Conservation (phyloP, 1,140 invertebrate genomes). For the Mamestra configurata region DNA sequence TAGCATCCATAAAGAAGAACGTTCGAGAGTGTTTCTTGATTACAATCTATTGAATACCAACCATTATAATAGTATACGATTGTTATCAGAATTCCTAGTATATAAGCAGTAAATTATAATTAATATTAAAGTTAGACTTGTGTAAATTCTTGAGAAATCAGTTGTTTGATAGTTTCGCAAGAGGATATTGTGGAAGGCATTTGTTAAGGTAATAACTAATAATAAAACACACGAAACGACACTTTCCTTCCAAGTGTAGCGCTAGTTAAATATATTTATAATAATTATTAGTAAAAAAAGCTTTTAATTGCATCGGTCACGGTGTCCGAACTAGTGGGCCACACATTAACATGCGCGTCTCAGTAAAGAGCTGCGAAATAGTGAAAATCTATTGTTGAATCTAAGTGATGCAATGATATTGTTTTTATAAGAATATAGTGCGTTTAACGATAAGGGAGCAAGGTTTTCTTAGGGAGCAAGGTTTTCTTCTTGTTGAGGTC, state of each 20-base stretch:
- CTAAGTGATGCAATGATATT: constrained; percentile 57
- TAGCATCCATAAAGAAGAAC: not conserved
- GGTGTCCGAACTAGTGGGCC: constrained; percentile 64
- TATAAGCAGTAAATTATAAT: too few relatives aligned
- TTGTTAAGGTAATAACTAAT: not conserved
- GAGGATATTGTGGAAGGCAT: not conserved
- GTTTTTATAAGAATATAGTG: not conserved
- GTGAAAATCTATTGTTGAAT: constrained; percentile 66
- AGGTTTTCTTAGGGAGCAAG: not conserved
- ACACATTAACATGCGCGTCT: constrained; percentile 68
- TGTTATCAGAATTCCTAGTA: too few relatives aligned
- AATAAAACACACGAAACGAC: not conserved
- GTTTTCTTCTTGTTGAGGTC: not conserved
- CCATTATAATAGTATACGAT: too few relatives aligned
- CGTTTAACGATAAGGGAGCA: not conserved
- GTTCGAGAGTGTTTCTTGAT: constrained; percentile 25
- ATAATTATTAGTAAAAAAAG: constrained; percentile 49
- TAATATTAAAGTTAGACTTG: not conserved
- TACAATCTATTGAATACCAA: not conserved
- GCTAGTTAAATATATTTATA: constrained; percentile 34
- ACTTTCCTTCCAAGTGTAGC: constrained; percentile 14
- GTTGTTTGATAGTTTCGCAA: not conserved
- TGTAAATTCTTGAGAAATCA: not conserved
- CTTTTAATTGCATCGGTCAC: constrained; percentile 71
- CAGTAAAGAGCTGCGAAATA: constrained; percentile 55